Conservation (phyloP, 64 coral and sea anemone genomes). For the Montipora cactus region DNA sequence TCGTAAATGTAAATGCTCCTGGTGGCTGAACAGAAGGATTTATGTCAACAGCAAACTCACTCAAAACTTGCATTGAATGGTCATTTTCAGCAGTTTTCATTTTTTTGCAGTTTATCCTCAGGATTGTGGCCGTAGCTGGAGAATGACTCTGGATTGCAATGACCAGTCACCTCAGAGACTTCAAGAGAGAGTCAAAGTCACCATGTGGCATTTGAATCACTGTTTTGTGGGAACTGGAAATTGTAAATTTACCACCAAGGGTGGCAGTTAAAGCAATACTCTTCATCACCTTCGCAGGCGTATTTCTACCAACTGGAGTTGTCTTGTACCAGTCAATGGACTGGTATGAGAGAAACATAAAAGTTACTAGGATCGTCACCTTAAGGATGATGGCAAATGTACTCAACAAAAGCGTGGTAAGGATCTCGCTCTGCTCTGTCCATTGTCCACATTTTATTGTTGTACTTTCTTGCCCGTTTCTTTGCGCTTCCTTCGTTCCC, state of each 20-base stretch:
- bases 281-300: constrained; percentile 42
- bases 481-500: not conserved
- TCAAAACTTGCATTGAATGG: too few species aligned
- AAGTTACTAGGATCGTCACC: constrained; percentile 27
- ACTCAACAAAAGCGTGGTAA: constrained; percentile 46
- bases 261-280: constrained; percentile 23
- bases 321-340: constrained; percentile 26
- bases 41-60: too few species aligned
- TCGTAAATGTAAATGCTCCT: too few species aligned
- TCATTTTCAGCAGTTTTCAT: too few species aligned
- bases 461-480: constrained; percentile 72
- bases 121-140: too few species aligned
- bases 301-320: constrained; percentile 12
- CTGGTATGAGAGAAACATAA: constrained; percentile 23
- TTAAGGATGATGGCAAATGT: constrained; percentile 42
- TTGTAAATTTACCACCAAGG: constrained; percentile 31
- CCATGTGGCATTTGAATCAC: too few species aligned
- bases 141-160: too few species aligned
- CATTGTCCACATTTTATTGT: constrained; percentile 71
- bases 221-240: too few species aligned
- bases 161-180: too few species aligned
- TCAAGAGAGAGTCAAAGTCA: too few species aligned
- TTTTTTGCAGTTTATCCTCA: too few species aligned
- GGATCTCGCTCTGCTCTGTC: constrained; percentile 65
- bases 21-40: too few species aligned